Conservation (phyloP, 2,888 invertebrate genomes). For the Liposcelis brunnea region DNA sequence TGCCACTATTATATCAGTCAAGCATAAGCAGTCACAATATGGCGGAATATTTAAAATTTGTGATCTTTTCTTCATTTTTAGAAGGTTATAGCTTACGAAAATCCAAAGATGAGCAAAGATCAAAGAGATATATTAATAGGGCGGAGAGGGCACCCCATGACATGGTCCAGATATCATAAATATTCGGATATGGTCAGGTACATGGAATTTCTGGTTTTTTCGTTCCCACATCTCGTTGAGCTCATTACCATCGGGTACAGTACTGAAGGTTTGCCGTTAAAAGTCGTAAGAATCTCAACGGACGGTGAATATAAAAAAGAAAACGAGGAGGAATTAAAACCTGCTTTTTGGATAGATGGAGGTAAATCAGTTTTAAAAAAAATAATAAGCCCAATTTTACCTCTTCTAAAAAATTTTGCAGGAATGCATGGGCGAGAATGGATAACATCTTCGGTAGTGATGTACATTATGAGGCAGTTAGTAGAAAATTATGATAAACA, state of each 20-base stretch:
- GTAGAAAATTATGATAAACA: slow-evolving; percentile 48
- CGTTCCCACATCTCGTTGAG: slow-evolving; percentile 53
- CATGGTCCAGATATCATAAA: slow-evolving; percentile 54
- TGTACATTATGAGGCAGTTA: slow-evolving; percentile 51
- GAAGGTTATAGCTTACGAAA: slow-evolving; percentile 51
- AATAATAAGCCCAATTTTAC: too few relatives aligned
- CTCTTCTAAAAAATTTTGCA: too few relatives aligned
- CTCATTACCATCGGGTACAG: slow-evolving; percentile 57
- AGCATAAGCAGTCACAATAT: too few relatives aligned
- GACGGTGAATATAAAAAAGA: slow-evolving; percentile 10
- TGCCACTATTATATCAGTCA: too few relatives aligned
- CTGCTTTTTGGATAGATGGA: slow-evolving; percentile 32
- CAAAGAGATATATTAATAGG: slow-evolving; percentile 39
- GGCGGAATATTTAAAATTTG: too few relatives aligned
- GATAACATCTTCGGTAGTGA: slow-evolving; percentile 63
- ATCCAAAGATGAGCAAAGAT: slow-evolving; percentile 43
- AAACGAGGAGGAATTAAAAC: slow-evolving; percentile 17
- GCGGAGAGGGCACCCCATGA: slow-evolving; percentile 42
- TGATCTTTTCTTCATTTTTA: slow-evolving; percentile 19
- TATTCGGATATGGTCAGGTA: slow-evolving; percentile 47
- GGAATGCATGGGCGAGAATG: slow-evolving; percentile 81
- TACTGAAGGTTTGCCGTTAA: slow-evolving; percentile 53
- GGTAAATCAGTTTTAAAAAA: slow-evolving; percentile 18
- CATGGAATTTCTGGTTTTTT: slow-evolving; percentile 49
- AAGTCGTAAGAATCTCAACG: slow-evolving; percentile 32